Percentiles rank a stretch among this genome's conserved stretches.
These are phyloP conservation scores for Folsomia manolachei DNA, from an alignment of 2,888 invertebrate genomes.

Conservation along the genomic window DNA sequence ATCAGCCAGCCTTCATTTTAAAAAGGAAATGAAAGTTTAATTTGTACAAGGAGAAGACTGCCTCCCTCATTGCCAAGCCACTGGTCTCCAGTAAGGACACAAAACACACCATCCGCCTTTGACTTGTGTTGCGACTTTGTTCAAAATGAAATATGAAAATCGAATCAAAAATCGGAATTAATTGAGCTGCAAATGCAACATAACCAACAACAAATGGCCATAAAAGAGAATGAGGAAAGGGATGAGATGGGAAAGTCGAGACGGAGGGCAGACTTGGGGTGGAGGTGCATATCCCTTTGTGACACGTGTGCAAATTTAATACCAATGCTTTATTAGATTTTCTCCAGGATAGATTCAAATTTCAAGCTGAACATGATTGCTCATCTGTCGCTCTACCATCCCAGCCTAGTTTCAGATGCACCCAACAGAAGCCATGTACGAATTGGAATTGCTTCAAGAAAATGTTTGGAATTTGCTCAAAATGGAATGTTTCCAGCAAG, in stretches of 20 bases:
- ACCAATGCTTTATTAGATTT: slow-evolving; percentile 18
- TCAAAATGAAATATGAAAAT: slow-evolving; percentile 4
- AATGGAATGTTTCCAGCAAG: not conserved
- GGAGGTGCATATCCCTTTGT: too few relatives aligned
- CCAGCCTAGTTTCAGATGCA: not conserved
- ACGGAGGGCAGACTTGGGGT: not conserved
- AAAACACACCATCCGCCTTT: not conserved
- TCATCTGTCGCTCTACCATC: slow-evolving; percentile 4
- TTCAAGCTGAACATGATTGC: slow-evolving; percentile 11
- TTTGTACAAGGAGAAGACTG: not conserved
- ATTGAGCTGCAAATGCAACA: slow-evolving; percentile 13
- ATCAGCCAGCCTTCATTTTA: slow-evolving; percentile 2
- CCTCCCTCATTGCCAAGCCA: not conserved
- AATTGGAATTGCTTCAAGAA: not conserved
- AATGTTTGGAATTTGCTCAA: not conserved
- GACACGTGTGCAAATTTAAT: slow-evolving; percentile 21
- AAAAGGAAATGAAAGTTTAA: slow-evolving; percentile 1
- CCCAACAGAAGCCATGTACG: not conserved
- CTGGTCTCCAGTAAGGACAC: not conserved
- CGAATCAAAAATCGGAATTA: slow-evolving; percentile 18
- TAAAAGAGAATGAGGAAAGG: not conserved
- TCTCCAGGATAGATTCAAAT: slow-evolving; percentile 19
- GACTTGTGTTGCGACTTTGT: not conserved
- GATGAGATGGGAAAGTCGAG: not conserved
- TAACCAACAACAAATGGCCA: slow-evolving; percentile 1